Evolutionary conservation across 2,797 vertebrate genomes (phyloP).

Genomic region (Ceryle rudis): DNA sequence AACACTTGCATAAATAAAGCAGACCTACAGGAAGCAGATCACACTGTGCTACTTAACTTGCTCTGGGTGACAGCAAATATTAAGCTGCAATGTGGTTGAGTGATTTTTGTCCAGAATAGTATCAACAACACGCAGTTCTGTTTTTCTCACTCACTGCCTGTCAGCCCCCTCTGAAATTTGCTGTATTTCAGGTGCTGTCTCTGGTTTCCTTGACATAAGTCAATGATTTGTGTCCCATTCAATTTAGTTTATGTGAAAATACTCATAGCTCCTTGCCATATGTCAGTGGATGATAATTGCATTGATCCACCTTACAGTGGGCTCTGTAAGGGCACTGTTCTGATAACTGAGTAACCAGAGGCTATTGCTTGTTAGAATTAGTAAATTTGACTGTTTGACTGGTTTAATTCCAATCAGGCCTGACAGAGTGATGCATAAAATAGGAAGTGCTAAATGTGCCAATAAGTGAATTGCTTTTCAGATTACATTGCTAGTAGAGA

Average conservation of each 20-base stretch:
- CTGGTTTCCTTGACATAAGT: slow-evolving; percentile 57
- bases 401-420: slow-evolving; percentile 41
- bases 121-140: not conserved
- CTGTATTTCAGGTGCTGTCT: slow-evolving; percentile 47
- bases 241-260: slow-evolving; percentile 66
- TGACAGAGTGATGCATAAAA: slow-evolving; percentile 32
- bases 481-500: not conserved
- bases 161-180: slow-evolving; percentile 11
- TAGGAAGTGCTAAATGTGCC: slow-evolving; percentile 24
- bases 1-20: not conserved
- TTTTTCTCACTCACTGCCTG: not conserved
- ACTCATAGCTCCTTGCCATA: slow-evolving; percentile 28
- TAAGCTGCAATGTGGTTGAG: not conserved
- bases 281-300: slow-evolving; percentile 71
- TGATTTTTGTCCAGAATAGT: not conserved
- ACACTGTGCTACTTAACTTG: not conserved
- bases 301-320: slow-evolving; percentile 58
- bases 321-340: slow-evolving; percentile 19
- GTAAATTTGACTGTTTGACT: slow-evolving; percentile 10
- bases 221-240: slow-evolving; percentile 73
- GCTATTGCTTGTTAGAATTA: slow-evolving; percentile 34
- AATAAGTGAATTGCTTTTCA: slow-evolving; percentile 56
- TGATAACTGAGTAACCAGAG: slow-evolving; percentile 20
- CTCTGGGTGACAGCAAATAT: not conserved
- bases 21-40: not conserved